These are phyloP conservation scores for Girardinichthys multiradiatus DNA, from an alignment of 2,113 vertebrate species.

Conservation along the genomic window DNA sequence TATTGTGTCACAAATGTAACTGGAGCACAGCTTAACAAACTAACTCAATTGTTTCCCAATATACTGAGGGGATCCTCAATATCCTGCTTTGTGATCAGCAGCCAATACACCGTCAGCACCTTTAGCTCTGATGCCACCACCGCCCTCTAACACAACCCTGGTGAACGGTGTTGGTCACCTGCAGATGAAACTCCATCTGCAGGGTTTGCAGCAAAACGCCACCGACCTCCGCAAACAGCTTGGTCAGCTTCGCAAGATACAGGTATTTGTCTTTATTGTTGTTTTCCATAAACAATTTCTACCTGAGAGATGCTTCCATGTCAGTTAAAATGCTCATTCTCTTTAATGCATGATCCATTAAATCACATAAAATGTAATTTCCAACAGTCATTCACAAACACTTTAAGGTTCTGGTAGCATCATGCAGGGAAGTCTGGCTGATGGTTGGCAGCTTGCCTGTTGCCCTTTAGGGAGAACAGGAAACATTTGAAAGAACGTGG, in stretches of 20 bases:
- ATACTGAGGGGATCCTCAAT: constrained; percentile 50
- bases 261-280: no score
- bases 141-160: constrained; percentile 81
- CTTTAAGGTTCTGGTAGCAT: background rate
- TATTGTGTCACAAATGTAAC: constrained; percentile 26
- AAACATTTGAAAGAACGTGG: no score
- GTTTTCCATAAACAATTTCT: background rate
- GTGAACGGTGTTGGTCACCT: constrained; percentile 85
- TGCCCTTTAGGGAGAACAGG: no score
- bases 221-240: constrained; percentile 94
- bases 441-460: no score
- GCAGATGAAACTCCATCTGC: constrained; percentile 96
- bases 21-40: constrained; percentile 38
- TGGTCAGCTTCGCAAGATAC: constrained; percentile 89
- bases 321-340: background rate
- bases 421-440: background rate
- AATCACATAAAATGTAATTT: background rate
- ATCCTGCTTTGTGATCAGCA: constrained; percentile 74
- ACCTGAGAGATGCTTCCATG: background rate
- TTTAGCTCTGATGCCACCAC: constrained; percentile 84
- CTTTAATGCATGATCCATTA: background rate
- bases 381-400: background rate
- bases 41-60: constrained; percentile 47
- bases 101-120: constrained; percentile 84
- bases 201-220: constrained; percentile 93